These are phyloP conservation scores for Hipparchia sbordonii DNA, from an alignment of 2,888 invertebrate species.

Conservation along the genomic window DNA sequence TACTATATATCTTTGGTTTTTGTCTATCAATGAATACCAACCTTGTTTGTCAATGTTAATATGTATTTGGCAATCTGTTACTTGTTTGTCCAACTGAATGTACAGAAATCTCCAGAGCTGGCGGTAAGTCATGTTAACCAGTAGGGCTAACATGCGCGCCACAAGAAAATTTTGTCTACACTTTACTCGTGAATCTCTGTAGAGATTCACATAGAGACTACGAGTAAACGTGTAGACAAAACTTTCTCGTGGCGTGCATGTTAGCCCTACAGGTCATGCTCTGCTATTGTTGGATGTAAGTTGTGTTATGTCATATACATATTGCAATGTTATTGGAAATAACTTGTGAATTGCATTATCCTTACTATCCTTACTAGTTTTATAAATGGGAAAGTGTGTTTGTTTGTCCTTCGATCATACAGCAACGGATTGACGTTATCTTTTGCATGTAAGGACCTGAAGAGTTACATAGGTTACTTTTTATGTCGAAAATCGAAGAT, in stretches of 20 bases:
- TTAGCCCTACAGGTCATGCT: conserved; percentile 36
- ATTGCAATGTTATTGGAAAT: neutral
- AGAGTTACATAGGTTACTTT: too few species aligned
- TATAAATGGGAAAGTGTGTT: too few species aligned
- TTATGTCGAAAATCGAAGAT: too few species aligned
- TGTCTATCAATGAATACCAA: conserved; percentile 1
- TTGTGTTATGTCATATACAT: neutral
- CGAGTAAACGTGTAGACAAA: too few species aligned
- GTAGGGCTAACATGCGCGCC: too few species aligned
- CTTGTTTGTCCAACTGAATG: conserved; percentile 2
- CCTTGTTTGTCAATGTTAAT: conserved; percentile 5
- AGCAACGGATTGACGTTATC: too few species aligned
- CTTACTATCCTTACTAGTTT: neutral
- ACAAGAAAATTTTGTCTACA: too few species aligned
- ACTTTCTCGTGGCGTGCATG: too few species aligned
- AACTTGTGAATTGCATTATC: neutral
- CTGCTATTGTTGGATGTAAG: neutral
- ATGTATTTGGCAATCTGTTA: conserved; percentile 14
- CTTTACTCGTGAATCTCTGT: too few species aligned
- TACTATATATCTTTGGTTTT: neutral
- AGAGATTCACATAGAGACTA: too few species aligned
- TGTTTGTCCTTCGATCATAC: too few species aligned
- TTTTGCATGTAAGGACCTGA: too few species aligned
- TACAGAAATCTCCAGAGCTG: conserved; percentile 29
- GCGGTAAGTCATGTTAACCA: conserved; percentile 25